Evolutionary conservation across 2,113 vertebrate genomes (phyloP).

Genomic region (Nycticebus coucang): DNA sequence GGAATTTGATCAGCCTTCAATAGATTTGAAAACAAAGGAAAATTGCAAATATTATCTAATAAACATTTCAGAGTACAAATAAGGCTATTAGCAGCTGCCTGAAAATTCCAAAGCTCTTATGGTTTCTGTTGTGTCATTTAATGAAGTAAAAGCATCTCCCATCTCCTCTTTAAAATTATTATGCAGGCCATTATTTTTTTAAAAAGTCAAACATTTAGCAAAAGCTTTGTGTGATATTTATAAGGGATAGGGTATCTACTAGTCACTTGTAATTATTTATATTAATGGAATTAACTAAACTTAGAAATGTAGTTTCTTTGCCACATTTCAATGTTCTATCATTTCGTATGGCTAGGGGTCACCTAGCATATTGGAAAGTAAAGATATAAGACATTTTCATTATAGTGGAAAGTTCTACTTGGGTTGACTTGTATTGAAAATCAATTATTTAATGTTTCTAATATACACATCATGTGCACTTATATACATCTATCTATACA

Average conservation of each 20-base stretch:
- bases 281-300: neutral
- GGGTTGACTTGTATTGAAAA: neutral
- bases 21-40: neutral
- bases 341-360: neutral
- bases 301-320: neutral
- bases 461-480: neutral
- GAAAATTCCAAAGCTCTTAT: neutral
- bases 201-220: neutral
- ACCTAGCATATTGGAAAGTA: neutral
- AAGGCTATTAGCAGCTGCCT: neutral
- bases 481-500: accelerated
- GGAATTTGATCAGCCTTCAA: neutral
- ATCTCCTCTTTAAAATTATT: neutral
- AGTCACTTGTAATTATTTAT: neutral
- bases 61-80: neutral
- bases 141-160: neutral
- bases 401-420: neutral
- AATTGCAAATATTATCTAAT: neutral
- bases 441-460: neutral
- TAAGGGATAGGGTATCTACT: neutral
- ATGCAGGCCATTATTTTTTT: neutral
- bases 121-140: neutral
- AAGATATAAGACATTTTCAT: neutral
- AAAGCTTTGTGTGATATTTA: neutral
- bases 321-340: neutral